Conservation (phyloP, 2,888 invertebrate species). For the Pristionchus mayeri region DNA sequence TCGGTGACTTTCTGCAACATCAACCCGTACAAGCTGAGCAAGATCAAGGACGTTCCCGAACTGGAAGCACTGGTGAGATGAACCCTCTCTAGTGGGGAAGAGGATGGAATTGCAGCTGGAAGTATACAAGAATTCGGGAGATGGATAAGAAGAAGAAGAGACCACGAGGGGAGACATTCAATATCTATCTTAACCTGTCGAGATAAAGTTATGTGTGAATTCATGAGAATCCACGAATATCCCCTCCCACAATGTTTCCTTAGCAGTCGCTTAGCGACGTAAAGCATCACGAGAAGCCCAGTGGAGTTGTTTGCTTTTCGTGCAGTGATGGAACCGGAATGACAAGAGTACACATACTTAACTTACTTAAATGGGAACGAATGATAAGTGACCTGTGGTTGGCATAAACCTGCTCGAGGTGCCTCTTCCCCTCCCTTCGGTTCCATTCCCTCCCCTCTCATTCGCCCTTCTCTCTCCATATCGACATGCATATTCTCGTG, state of each 20-base stretch:
- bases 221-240: background rate
- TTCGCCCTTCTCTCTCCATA: background rate
- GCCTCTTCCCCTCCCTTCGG: background rate
- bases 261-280: background rate
- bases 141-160: background rate
- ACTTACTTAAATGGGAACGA: slow-evolving; percentile 1
- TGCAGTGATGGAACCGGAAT: background rate
- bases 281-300: background rate
- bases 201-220: slow-evolving; percentile 2
- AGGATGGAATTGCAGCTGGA: slow-evolving; percentile 10
- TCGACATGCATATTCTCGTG: slow-evolving; percentile 40
- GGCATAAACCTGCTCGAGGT: background rate
- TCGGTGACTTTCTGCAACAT: slow-evolving; percentile 70
- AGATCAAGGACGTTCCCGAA: slow-evolving; percentile 60
- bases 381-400: slow-evolving; percentile 25
- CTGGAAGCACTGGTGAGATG: slow-evolving; percentile 60
- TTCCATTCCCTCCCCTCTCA: background rate
- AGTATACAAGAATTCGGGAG: slow-evolving; percentile 47
- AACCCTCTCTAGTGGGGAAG: background rate
- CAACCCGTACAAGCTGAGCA: slow-evolving; percentile 67
- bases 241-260: background rate
- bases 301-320: background rate
- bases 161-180: background rate
- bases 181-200: background rate
- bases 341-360: background rate